Evolutionary conservation across 1,140 invertebrate species (phyloP), one percentile per base, ranked within the genome.

Genomic region (Lasioglossum baleicum): DNA sequence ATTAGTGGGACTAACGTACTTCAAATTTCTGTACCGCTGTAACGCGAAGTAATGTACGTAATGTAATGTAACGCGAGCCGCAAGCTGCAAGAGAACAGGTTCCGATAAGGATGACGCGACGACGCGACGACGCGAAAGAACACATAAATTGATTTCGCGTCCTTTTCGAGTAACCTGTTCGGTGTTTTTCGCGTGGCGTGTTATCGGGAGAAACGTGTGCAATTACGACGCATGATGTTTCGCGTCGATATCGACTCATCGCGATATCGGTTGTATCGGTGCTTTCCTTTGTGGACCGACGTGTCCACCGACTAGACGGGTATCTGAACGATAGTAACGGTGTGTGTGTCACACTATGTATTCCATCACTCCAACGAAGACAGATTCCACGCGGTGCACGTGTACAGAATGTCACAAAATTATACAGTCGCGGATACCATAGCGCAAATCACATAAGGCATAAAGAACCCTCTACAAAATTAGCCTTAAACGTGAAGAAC

Each of bases 201-300:
- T 61, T 76, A 72, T 75, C 65, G 65, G 15, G 22, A 2, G 42
- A 51, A 5, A 22, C 15, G 13, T 15, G 22, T 60, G 63, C 26
- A 76, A 69, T 65, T 67, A 73, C 78, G 70, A 63, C 51, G 64
- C 82, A 20, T n/a, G 70, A 67, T 61, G 77, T 58, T 26, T 51
- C 35, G 20, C 51, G 53, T 48, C 67, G 73, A 84, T 77, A 81
- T 65, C 78, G 58, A 58, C 10, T 17, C 40, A 60, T 76, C 35
- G 31, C 31, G 35, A 35, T 26, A 26, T 5, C 35, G 35, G 5
- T n/a, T n/a, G n/a, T 84, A 83, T 76, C 31, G 48, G 20, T 11
- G 61, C 31, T 68, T 63, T 61, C 35, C 56, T 51, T 65, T 53
- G 61, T 15, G 17, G 22, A 48, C 35, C 64, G 20, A 81, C 77